Base-by-base conservation (phyloP, 2,888 invertebrate species). In the Zele albiditarsus region DNA sequence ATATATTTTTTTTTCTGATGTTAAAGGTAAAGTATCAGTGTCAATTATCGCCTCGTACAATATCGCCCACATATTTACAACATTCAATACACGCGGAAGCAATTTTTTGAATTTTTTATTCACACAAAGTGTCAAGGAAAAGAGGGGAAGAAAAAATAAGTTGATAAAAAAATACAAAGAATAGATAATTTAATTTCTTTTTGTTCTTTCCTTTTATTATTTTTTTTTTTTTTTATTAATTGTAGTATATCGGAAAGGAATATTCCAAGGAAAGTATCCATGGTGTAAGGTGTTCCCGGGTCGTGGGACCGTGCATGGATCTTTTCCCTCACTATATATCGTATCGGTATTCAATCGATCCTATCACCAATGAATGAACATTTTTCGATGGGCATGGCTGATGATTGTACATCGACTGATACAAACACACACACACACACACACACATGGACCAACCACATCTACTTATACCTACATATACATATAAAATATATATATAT, bases 301-400 rank as follows among this genome's bases (percentile, higher is more conserved):
- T 71, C 76, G 76, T 76, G 76, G 73, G 76, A 75, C 70, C 71
- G 38, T 25, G 67, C 33, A 69, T 76, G 74, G 63, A 74, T 66
- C 71, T 60, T 73, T 73, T 31, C 20, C 67, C 49, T 23, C 20
- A 28, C n/a, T 46, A 46, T 28, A 42, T 63, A 31, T 67, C 63
- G 57, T 69, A 76, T 76, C 73, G 62, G 58, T 27, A 63, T 68
- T 68, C 75, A 63, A 76, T 76, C 73, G 69, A 73, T 76, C 67
- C 63, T 73, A 76, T 73, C 72, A 73, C 66, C 73, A 65, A 73
- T 73, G 67, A 73, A 73, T 73, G 73, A 73, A 67, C 67, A 67
- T 67, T 58, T 73, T 42, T 58, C 42, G 70, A 58, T 70, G 58
- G 74, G 60, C 57, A 38, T 53, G 69, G 74, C 70, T 49, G 33